Conservation (phyloP, 2,888 invertebrate species). For the Sesia bembeciformis region DNA sequence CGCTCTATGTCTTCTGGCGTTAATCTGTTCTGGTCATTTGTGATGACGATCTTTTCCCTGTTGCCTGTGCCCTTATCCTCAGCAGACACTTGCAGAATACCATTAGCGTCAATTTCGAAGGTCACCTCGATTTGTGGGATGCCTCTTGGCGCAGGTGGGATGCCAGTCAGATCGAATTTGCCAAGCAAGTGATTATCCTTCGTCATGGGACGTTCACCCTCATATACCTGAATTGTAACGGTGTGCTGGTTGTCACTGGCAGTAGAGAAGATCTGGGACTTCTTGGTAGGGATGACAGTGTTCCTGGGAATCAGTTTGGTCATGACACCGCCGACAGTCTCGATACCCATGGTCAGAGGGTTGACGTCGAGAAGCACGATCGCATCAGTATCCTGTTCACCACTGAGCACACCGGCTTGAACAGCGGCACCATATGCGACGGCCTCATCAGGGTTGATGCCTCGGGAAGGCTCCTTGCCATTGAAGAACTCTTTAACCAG, state of each 20-base stretch:
- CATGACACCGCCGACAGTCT: slow-evolving; percentile 99
- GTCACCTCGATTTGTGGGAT: slow-evolving; percentile 96
- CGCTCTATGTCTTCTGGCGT: slow-evolving; percentile 99
- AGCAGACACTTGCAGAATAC: slow-evolving; percentile 96
- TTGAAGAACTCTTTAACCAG: slow-evolving; percentile 95
- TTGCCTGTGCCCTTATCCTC: slow-evolving; percentile 99
- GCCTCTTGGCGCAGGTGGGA: slow-evolving; percentile 95
- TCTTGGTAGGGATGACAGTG: slow-evolving; percentile 99
- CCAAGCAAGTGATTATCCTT: slow-evolving; percentile 99
- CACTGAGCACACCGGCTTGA: slow-evolving; percentile 97
- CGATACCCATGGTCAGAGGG: slow-evolving; percentile 99
- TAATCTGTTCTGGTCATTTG: slow-evolving; percentile 97
- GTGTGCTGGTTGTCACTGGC: slow-evolving; percentile 99
- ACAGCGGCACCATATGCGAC: slow-evolving; percentile 99
- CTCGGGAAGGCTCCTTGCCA: slow-evolving; percentile 98
- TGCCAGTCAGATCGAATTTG: slow-evolving; percentile 98
- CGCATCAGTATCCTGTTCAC: slow-evolving; percentile 97
- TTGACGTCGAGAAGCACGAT: slow-evolving; percentile 98
- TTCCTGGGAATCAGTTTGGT: slow-evolving; percentile 98
- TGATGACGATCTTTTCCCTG: slow-evolving; percentile 98
- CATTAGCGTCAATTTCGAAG: slow-evolving; percentile 95
- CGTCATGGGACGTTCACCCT: slow-evolving; percentile 99
- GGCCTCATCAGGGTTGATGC: slow-evolving; percentile 99
- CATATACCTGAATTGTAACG: slow-evolving; percentile 98
- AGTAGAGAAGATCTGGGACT: slow-evolving; percentile 99